These are phyloP conservation scores for Plutella xylostella DNA, from an alignment of 2,888 invertebrate genomes.

Conservation along the genomic window DNA sequence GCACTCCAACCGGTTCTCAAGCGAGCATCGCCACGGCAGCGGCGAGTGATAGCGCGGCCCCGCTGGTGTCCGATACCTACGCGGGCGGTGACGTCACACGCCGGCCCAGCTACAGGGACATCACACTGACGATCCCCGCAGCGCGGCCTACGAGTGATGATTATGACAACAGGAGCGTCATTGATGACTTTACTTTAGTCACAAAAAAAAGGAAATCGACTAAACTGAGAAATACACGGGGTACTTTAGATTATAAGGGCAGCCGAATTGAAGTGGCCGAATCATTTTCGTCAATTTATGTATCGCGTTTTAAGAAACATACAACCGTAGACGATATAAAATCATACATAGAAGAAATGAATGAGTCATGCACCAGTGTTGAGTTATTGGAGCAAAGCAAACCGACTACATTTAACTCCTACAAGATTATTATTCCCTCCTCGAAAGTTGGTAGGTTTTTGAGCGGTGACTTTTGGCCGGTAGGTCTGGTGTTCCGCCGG, in stretches of 20 bases:
- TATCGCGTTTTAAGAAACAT: neutral
- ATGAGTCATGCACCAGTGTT: neutral
- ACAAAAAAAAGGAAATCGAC: neutral
- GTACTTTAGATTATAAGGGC: neutral
- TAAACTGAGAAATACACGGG: neutral
- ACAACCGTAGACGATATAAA: neutral
- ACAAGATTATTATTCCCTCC: neutral
- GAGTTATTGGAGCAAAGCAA: neutral
- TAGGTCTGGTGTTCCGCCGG: neutral
- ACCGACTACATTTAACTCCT: neutral
- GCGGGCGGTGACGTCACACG: too few species aligned
- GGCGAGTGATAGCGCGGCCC: too few species aligned
- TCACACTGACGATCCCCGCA: too few species aligned
- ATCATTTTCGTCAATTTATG: neutral
- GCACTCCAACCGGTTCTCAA: too few species aligned
- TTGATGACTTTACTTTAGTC: too few species aligned
- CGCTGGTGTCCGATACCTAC: too few species aligned
- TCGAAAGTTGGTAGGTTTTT: neutral
- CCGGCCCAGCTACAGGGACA: too few species aligned
- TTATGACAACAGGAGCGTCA: neutral
- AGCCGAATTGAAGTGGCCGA: conserved; percentile 1
- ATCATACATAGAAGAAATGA: neutral
- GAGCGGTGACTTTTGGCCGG: neutral
- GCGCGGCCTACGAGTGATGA: neutral
- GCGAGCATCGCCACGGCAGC: too few species aligned